phyloP scores from a whole-genome alignment of 2,888 invertebrate genomes.

The Apomyelois bistriatella region DNA sequence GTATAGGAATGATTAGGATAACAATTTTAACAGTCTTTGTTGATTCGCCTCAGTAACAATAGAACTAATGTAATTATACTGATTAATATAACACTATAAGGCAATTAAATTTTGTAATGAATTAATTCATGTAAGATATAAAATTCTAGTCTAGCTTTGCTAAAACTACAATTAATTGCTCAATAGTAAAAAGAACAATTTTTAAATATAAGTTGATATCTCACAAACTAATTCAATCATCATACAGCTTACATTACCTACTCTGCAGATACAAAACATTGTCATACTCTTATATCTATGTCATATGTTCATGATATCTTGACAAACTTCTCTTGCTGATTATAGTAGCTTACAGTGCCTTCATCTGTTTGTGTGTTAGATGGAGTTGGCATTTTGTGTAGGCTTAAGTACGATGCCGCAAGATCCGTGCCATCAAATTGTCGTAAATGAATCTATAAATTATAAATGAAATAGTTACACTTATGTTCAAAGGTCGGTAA shows the following conservation, averaged over 20 bases:
- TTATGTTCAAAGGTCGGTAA: too few relatives aligned
- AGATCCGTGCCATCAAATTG: conserved; percentile 83
- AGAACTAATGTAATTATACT: neutral
- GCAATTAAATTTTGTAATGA: too few relatives aligned
- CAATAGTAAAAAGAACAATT: neutral
- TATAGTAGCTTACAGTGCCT: conserved; percentile 67
- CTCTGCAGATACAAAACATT: neutral
- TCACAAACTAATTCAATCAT: too few relatives aligned
- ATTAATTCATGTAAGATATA: too few relatives aligned
- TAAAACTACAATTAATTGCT: neutral
- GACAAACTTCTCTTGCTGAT: conserved; percentile 61
- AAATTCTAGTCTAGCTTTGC: too few relatives aligned
- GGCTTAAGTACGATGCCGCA: conserved; percentile 78
- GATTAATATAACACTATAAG: neutral
- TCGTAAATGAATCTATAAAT: conserved; percentile 84
- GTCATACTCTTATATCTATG: neutral
- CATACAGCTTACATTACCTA: neutral
- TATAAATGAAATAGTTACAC: neutral
- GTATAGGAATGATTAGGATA: conserved; percentile 11
- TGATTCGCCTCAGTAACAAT: neutral
- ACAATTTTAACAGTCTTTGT: conserved; percentile 10
- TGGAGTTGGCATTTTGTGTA: conserved; percentile 57
- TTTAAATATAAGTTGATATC: neutral
- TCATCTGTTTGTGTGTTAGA: conserved; percentile 46
- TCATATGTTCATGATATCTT: conserved; percentile 46